phyloP scores from a whole-genome alignment of 2,797 vertebrate genomes.

The Craterocephalus amniculus region DNA sequence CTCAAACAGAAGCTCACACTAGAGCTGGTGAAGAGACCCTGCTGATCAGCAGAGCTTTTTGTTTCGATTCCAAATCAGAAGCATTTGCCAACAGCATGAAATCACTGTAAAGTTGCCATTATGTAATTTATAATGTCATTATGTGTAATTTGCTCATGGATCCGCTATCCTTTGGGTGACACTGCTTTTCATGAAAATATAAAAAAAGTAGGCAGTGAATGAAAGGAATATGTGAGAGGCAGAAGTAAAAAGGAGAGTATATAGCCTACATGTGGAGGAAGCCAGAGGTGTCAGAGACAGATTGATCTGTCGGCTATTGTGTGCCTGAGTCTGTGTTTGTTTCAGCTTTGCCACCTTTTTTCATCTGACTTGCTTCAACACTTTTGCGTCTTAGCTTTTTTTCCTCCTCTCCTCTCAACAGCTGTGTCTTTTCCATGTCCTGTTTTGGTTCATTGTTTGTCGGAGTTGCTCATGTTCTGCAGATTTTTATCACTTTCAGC shows the following conservation, averaged over 20 bases:
- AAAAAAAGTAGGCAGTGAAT: slow-evolving; percentile 40
- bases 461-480: slow-evolving; percentile 39
- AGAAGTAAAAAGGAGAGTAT: slow-evolving; percentile 37
- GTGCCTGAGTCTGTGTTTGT: slow-evolving; percentile 53
- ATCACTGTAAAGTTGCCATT: slow-evolving; percentile 28
- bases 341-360: slow-evolving; percentile 62
- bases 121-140: not conserved
- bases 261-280: slow-evolving; percentile 55
- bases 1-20: slow-evolving; percentile 9
- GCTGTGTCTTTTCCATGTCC: slow-evolving; percentile 67
- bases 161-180: slow-evolving; percentile 38
- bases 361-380: slow-evolving; percentile 61
- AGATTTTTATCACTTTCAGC: slow-evolving; percentile 56
- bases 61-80: slow-evolving; percentile 9
- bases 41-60: slow-evolving; percentile 7
- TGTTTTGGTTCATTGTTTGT: slow-evolving; percentile 66
- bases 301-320: slow-evolving; percentile 65
- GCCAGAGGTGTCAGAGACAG: slow-evolving; percentile 70
- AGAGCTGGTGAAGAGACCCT: too few species aligned
- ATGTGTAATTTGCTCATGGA: slow-evolving; percentile 31
- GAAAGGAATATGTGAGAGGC: slow-evolving; percentile 51
- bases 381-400: slow-evolving; percentile 49
- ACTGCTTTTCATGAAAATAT: slow-evolving; percentile 48
- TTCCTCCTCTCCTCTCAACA: slow-evolving; percentile 30
- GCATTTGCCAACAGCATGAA: slow-evolving; percentile 21